Conservation (phyloP, 2,797 vertebrate genomes). For the Sandelia bainsii region DNA sequence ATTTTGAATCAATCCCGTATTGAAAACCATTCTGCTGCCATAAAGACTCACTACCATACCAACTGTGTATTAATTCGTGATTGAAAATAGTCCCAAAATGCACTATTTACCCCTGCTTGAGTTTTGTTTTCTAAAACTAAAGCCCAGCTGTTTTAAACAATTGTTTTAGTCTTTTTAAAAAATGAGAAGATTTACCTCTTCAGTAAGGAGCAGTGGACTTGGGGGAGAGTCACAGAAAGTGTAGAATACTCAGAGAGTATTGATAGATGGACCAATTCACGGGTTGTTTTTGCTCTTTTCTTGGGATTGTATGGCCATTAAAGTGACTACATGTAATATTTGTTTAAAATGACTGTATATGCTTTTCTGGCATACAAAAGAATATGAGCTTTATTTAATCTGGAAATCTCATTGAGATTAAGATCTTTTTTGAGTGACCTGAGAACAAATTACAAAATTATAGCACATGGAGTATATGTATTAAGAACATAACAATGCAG, state of each 20-base stretch:
- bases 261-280: background rate
- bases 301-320: background rate
- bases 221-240: background rate
- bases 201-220: background rate
- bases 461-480: no score
- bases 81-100: background rate
- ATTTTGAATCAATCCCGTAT: background rate
- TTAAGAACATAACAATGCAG: no score
- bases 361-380: no score
- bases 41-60: background rate
- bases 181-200: background rate
- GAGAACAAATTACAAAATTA: no score
- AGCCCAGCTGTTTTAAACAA: background rate
- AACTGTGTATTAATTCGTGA: background rate
- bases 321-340: background rate
- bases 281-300: background rate
- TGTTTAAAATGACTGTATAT: no score
- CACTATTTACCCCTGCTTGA: background rate
- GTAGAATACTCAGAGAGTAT: background rate
- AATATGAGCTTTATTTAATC: no score
- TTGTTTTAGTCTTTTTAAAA: background rate
- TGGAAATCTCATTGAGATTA: no score
- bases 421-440: no score
- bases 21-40: background rate
- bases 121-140: background rate